These are phyloP conservation scores for Sander vitreus DNA, from an alignment of 2,113 vertebrate species.

Conservation along the genomic window DNA sequence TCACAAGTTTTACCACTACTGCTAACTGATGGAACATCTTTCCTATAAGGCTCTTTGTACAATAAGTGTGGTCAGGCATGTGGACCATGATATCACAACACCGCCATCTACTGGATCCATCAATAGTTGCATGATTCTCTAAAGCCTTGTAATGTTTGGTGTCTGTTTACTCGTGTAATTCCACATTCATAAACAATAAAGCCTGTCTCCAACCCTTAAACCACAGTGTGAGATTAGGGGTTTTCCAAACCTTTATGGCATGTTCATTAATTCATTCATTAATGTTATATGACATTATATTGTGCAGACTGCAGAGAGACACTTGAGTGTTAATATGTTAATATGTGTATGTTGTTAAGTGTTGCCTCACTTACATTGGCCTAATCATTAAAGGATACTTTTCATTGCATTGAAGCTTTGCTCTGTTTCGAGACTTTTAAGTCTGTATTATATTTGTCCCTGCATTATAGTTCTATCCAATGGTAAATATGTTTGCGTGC, in stretches of 20 bases:
- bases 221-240: not conserved
- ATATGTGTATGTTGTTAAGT: not conserved
- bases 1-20: not conserved
- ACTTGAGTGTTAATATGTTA: not conserved
- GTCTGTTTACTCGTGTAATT: not conserved
- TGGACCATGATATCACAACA: not conserved
- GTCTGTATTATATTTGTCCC: not conserved
- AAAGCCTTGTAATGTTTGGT: not conserved
- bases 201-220: not conserved
- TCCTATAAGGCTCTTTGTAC: slow-evolving; percentile 26
- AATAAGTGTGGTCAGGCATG: not conserved
- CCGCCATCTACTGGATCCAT: slow-evolving; percentile 26
- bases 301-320: not conserved
- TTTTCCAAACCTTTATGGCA: not conserved
- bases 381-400: not conserved
- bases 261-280: too few relatives aligned
- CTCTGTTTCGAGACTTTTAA: not conserved
- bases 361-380: not conserved
- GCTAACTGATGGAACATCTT: slow-evolving; percentile 8
- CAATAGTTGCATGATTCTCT: not conserved
- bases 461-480: not conserved
- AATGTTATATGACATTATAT: not conserved
- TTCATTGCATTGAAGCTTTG: not conserved
- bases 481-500: not conserved
- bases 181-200: not conserved